These are phyloP conservation scores for Paedocypris micromegethes DNA, from an alignment of 2,797 vertebrate genomes.

Conservation along the genomic window DNA sequence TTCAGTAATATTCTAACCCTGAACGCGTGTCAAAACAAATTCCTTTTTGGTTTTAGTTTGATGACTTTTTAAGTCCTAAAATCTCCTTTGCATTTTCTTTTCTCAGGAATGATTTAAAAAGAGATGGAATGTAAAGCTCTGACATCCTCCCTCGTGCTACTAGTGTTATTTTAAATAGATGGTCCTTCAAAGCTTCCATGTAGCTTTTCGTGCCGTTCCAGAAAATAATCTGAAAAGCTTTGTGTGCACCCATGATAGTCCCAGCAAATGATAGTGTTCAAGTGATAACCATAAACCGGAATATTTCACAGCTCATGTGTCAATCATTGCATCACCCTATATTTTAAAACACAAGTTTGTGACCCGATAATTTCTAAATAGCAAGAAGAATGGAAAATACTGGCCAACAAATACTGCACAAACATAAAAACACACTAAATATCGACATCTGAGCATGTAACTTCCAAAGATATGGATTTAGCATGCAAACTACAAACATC, in stretches of 20 bases:
- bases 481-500: not conserved
- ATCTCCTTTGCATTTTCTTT: not conserved
- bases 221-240: too few relatives aligned
- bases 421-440: constrained; percentile 6
- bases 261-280: constrained; percentile 6
- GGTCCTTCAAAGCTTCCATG: too few relatives aligned
- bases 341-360: too few relatives aligned
- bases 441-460: not conserved
- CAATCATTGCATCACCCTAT: not conserved
- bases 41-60: not conserved
- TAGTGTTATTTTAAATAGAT: constrained; percentile 4
- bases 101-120: constrained; percentile 3
- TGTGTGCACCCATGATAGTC: constrained; percentile 2
- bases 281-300: constrained; percentile 20
- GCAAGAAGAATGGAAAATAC: constrained; percentile 17
- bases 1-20: constrained; percentile 1
- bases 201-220: too few relatives aligned
- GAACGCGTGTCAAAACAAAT: not conserved
- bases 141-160: not conserved
- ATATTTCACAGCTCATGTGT: constrained; percentile 45
- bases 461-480: not conserved
- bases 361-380: not conserved
- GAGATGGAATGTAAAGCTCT: not conserved
- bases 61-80: not conserved
- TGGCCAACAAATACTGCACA: constrained; percentile 25